Base-by-base conservation (phyloP, 2,797 vertebrate genomes). In the Urophycis tenuis region DNA sequence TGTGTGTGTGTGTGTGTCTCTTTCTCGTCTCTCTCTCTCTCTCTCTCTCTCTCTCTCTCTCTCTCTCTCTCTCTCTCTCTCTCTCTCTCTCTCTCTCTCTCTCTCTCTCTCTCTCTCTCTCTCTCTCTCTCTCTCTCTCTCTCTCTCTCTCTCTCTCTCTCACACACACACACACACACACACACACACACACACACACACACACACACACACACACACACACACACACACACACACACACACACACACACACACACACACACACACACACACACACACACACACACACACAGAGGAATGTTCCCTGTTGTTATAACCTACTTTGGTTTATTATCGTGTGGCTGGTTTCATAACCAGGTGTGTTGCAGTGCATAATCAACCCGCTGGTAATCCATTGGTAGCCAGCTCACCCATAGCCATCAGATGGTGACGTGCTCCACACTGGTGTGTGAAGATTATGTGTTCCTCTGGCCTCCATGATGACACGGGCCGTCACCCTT, bases 331-430 rank as follows among this genome's bases (percentile, higher is more conserved):
- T 60, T n/a, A 7, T 2, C 74, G 32, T 35, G 31, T 70, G 53
- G 64, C 1, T 0, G 75, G 75, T 82, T 85, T 83, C 79, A 77
- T 84, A 75, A 81, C 77, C 76, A 83, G 75, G 83, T 86, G 19
- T 53, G 39, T 88, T 86, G 77, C 30, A 34, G 77, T 77, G 80
- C 75, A 83, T 84, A 85, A 81, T 75, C 74, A 82, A 64, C 71
- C 76, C 78, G 73, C 78, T 79, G 75, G 74, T 12, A 41, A 74
- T 70, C 67, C 41, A 39, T 35, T 41, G 64, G 73, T 71, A 73
- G 69, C 80, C 35, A 11, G 80, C 76, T 81, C 32, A 80, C 79
- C 76, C 79, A 60, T 53, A 31, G 74, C 79, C 82, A 83, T 85
- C 77, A 74, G 72, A 83, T 79, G 74, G 77, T 2, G 8, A 73